A percentile compares a stretch with the other conserved stretches of the same genome.
These are phyloP conservation scores for Melitaea athalia DNA, from an alignment of 2,888 invertebrate genomes.

Conservation along the genomic window DNA sequence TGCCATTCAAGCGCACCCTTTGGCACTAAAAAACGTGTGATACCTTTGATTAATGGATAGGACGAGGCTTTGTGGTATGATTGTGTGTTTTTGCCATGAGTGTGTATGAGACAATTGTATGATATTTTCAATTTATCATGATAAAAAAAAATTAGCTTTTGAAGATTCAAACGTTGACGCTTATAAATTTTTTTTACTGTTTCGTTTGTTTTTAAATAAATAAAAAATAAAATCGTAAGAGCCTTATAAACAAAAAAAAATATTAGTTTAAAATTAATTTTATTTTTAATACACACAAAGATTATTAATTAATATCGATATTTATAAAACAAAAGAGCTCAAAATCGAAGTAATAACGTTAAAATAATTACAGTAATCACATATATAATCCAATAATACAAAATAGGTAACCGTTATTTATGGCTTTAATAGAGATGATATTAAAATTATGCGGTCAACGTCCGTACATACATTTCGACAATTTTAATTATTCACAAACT, in stretches of 20 bases:
- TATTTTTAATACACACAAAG: background rate
- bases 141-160: background rate
- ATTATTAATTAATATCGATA: background rate
- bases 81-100: constrained; percentile 10
- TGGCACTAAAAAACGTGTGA: constrained; percentile 69
- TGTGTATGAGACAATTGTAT: background rate
- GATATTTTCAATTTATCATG: background rate
- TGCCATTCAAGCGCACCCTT: constrained; percentile 76
- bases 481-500: constrained; percentile 39
- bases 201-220: background rate
- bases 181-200: background rate
- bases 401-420: constrained; percentile 35
- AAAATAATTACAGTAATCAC: constrained; percentile 30
- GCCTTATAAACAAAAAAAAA: too few relatives aligned
- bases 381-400: constrained; percentile 31
- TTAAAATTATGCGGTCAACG: constrained; percentile 39
- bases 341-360: constrained; percentile 7
- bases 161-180: too few relatives aligned
- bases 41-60: constrained; percentile 74
- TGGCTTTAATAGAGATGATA: constrained; percentile 34
- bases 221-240: too few relatives aligned
- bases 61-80: constrained; percentile 45
- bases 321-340: constrained; percentile 2
- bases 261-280: background rate
- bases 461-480: constrained; percentile 38